These are phyloP conservation scores for Aproaerema taeniolella DNA, from an alignment of 2,888 invertebrate species.

Conservation along the genomic window DNA sequence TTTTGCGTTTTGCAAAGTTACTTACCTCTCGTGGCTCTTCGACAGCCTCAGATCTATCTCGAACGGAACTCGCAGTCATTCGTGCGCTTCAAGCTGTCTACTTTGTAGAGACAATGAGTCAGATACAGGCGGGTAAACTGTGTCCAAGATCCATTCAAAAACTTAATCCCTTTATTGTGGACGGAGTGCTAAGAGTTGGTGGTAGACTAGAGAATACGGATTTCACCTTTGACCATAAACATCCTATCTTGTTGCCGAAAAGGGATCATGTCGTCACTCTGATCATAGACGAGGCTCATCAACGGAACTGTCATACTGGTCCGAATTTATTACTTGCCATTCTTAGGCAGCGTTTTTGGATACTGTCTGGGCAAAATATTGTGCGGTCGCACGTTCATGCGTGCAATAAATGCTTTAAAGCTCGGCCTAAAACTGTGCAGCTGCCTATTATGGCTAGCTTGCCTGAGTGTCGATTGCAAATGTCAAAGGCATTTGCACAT, in stretches of 20 bases:
- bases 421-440: neutral
- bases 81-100: neutral
- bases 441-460: conserved; percentile 10
- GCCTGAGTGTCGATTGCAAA: conserved; percentile 8
- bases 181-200: conserved; percentile 9
- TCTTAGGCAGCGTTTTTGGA: conserved; percentile 12
- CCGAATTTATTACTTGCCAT: conserved; percentile 10
- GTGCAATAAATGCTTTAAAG: neutral
- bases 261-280: conserved; percentile 18
- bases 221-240: conserved; percentile 15
- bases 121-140: neutral
- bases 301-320: conserved; percentile 11
- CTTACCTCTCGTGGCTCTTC: neutral
- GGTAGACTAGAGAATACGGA: conserved; percentile 8
- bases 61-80: neutral
- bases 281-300: conserved; percentile 13
- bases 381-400: neutral
- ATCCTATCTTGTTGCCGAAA: conserved; percentile 13
- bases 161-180: conserved; percentile 13
- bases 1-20: neutral
- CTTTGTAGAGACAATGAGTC: neutral
- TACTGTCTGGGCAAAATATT: conserved; percentile 2
- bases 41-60: neutral
- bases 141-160: neutral
- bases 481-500: conserved; percentile 9